A percentile compares a stretch with the other conserved stretches of the same genome.
Evolutionary conservation across 1,140 invertebrate genomes (phyloP).

Genomic region (Drosophila littoralis): DNA sequence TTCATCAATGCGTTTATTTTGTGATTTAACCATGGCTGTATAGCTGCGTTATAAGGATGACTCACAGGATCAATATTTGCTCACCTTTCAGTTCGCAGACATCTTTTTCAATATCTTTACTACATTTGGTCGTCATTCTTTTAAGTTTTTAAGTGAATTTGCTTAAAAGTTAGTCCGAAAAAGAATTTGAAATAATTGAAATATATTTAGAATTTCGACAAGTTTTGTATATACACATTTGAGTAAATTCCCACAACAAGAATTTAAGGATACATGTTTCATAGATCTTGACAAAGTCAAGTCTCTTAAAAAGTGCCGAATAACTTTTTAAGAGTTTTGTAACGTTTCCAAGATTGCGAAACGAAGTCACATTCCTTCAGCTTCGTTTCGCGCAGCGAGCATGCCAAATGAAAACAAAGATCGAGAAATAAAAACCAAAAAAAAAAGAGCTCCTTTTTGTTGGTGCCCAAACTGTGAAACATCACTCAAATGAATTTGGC

Average conservation of each 20-base stretch:
- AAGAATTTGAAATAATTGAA: neutral
- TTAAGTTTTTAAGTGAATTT: neutral
- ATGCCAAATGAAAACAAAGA: too few species aligned
- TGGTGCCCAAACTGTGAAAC: too few species aligned
- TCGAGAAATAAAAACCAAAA: too few species aligned
- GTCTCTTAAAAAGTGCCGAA: neutral
- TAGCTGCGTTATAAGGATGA: neutral
- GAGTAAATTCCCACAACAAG: slow-evolving; percentile 1
- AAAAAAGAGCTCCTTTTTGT: too few species aligned
- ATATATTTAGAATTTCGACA: neutral
- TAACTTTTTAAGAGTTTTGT: neutral
- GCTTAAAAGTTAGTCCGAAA: neutral
- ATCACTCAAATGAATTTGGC: too few species aligned
- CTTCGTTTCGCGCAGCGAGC: too few species aligned
- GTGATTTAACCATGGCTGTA: slow-evolving; percentile 52
- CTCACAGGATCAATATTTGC: neutral
- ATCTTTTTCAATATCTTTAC: slow-evolving; percentile 21
- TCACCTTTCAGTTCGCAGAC: slow-evolving; percentile 60
- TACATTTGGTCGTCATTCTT: neutral
- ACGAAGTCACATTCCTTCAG: too few species aligned
- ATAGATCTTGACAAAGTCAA: too few species aligned
- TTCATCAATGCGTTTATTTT: slow-evolving; percentile 52
- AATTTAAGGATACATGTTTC: neutral
- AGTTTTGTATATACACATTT: neutral
- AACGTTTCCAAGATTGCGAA: too few species aligned